Evolutionary conservation across 2,888 invertebrate genomes (phyloP).

Genomic region (Rugalucina vietnamica): DNA sequence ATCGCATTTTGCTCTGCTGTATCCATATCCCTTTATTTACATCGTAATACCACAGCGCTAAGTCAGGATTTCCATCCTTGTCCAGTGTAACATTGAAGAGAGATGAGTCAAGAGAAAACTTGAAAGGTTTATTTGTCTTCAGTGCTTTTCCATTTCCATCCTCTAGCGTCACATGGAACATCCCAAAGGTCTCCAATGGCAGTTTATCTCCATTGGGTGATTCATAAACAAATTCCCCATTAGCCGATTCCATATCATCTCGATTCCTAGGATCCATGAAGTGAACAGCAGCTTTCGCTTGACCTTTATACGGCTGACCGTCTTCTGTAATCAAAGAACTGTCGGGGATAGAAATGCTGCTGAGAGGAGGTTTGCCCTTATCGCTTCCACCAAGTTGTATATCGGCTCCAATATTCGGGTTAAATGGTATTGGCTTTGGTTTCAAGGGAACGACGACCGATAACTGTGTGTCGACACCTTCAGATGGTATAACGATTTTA

Average conservation of each 20-base stretch:
- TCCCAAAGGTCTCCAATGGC: conserved; percentile 49
- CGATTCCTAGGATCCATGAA: conserved; percentile 48
- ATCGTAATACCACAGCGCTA: conserved; percentile 45
- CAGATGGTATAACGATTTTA: conserved; percentile 29
- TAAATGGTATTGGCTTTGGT: conserved; percentile 38
- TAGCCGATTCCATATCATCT: conserved; percentile 42
- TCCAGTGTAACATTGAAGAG: conserved; percentile 37
- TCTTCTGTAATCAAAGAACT: conserved; percentile 36
- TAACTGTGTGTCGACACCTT: conserved; percentile 10
- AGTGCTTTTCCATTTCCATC: conserved; percentile 31
- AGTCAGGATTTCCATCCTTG: conserved; percentile 43
- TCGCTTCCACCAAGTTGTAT: conserved; percentile 27
- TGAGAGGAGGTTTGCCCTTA: conserved; percentile 10
- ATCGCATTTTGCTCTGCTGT: conserved; percentile 30
- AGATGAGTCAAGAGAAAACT: conserved; percentile 34
- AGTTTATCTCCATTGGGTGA: conserved; percentile 21
- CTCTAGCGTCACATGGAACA: conserved; percentile 37
- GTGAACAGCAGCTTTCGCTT: conserved; percentile 37
- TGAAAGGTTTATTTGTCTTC: conserved; percentile 34
- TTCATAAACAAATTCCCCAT: conserved; percentile 43
- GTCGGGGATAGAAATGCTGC: conserved; percentile 28
- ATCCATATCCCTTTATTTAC: conserved; percentile 56
- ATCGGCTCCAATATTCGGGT: conserved; percentile 9
- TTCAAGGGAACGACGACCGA: conserved; percentile 33
- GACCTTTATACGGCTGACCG: conserved; percentile 28